A percentile compares a stretch with the other conserved stretches of the same genome.
phyloP scores from a whole-genome alignment of 64 coral and sea anemone genomes.

The Porites australiensis region DNA sequence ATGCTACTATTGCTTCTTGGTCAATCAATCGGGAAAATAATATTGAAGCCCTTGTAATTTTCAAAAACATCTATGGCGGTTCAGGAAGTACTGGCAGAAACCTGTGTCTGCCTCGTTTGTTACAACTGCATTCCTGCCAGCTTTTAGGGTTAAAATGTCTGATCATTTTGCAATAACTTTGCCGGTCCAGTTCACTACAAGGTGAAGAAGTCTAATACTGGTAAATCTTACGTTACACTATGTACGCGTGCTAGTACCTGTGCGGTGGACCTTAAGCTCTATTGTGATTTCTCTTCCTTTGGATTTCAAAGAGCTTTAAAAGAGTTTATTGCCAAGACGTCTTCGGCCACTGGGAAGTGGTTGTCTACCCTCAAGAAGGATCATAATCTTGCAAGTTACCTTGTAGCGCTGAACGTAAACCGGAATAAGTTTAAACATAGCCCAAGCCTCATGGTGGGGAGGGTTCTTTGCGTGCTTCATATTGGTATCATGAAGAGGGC shows the following conservation, averaged over 20 bases:
- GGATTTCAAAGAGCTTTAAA: constrained; percentile 63
- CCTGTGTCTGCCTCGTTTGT: neutral
- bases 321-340: constrained; percentile 64
- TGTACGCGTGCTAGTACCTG: constrained; percentile 46
- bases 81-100: constrained; percentile 28
- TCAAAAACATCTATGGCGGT: constrained; percentile 6
- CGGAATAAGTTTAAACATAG: too few species aligned
- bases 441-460: too few species aligned
- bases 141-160: constrained; percentile 26
- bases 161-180: constrained; percentile 42
- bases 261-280: constrained; percentile 59
- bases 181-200: constrained; percentile 72
- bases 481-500: too few species aligned
- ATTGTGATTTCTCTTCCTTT: neutral
- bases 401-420: too few species aligned
- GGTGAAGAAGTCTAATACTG: constrained; percentile 10
- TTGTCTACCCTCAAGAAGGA: neutral
- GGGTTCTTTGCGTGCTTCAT: too few species aligned
- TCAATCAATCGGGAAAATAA: too few species aligned
- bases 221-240: constrained; percentile 63
- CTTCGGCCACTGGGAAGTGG: constrained; percentile 56
- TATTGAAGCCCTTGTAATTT: too few species aligned
- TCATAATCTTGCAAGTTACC: too few species aligned
- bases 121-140: neutral
- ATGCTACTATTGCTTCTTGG: too few species aligned